Evolutionary conservation across 2,113 vertebrate genomes (phyloP), one percentile per base, ranked within the genome.

Genomic region (Melanerpes formicivorus): DNA sequence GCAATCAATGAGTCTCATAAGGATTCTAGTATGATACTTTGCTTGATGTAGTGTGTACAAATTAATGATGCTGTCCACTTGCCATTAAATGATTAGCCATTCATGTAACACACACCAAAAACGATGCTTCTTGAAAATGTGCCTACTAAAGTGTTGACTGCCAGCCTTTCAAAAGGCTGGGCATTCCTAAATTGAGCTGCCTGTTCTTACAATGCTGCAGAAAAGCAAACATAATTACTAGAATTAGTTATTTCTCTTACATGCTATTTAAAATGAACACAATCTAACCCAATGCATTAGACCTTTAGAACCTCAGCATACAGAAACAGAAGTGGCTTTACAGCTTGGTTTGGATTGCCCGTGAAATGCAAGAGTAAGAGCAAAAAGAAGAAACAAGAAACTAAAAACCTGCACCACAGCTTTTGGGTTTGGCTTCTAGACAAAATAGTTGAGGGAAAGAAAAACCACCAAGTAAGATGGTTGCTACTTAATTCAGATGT

Each of bases 51-150:
- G 10, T 19, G 4, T 42, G 37, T 76, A 32, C 42, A 84, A 93
- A 50, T n/a, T 62, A 70, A 66, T 29, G 26, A 93, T 80, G 46
- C 29, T 71, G 42, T 65, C 86, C 70, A 66, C 30, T 75, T 76
- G 65, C 34, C 62, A 73, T 37, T 44, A 88, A 65, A 84, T 76
- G 11, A 90, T 81, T 40, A 88, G 29, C 30, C 42, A 84, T 62
- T 83, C 81, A 67, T 56, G 86, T 26, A 80, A n/a, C 55, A 83
- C 21, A 85, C 34, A 69, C 19, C 63, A 80, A 90, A 92, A 78
- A 82, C 26, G 66, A 60, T 50, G 13, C 74, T 73, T 23, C 60
- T 55, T 73, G 29, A 76, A 94, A 65, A 42, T 11, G 9, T 12
- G 37, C 74, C 62, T 78, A 54, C 70, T 52, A 40, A 10, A 80